Percentiles rank a stretch among this genome's conserved stretches.
phyloP scores from a whole-genome alignment of 2,888 invertebrate genomes.

The Cerceris rybyensis region DNA sequence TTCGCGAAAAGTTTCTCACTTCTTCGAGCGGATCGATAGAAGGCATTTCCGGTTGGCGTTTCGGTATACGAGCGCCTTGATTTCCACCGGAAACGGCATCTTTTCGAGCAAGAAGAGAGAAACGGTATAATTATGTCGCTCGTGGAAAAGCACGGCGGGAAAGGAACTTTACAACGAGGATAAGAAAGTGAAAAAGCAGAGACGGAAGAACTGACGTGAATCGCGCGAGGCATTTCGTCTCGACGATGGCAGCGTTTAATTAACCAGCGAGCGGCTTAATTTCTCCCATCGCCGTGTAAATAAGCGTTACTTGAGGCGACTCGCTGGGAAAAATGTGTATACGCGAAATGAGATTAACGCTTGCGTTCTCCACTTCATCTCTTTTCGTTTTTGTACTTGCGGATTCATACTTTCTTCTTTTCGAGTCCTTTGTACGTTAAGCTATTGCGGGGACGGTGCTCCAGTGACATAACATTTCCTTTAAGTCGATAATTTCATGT shows the following conservation, averaged over 20 bases:
- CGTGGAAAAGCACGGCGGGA: no score
- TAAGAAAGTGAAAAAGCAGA: no score
- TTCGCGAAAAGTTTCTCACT: no score
- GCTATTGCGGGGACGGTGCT: background rate
- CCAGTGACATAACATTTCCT: background rate
- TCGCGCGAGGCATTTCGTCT: conserved; percentile 27
- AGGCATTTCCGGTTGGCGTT: no score
- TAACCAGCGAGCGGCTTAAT: conserved; percentile 42
- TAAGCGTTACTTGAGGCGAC: conserved; percentile 46
- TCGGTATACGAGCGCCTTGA: no score
- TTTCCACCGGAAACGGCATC: no score
- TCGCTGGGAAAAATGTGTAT: conserved; percentile 42
- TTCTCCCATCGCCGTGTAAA: conserved; percentile 38
- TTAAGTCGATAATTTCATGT: no score
- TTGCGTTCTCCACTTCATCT: conserved; percentile 16
- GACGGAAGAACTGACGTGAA: background rate
- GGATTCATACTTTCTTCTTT: conserved; percentile 2
- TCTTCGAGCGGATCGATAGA: no score
- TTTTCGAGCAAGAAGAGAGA: no score
- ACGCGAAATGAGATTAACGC: conserved; percentile 51
- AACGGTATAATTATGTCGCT: no score
- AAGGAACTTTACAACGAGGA: no score
- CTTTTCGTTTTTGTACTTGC: conserved; percentile 15
- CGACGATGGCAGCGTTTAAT: conserved; percentile 45
- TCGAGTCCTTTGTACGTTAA: background rate